phyloP scores from a whole-genome alignment of 1,140 invertebrate genomes.

The Ceratina calcarata region DNA sequence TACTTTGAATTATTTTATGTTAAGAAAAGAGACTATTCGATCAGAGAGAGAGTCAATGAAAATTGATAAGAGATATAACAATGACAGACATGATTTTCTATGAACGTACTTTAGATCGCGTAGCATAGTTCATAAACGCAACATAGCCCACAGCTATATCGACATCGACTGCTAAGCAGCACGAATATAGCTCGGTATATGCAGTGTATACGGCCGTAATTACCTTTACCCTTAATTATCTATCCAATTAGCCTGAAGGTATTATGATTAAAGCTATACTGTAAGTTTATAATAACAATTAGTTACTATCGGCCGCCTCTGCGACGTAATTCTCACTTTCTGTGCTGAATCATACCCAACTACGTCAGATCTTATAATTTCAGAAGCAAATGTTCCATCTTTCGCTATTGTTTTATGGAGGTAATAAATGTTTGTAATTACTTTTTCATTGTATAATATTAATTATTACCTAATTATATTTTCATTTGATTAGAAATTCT shows the following conservation, averaged over 20 bases:
- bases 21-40: too few relatives aligned
- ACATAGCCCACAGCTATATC: conserved; percentile 77
- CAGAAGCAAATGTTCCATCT: conserved; percentile 21
- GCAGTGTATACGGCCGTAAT: conserved; percentile 77
- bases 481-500: too few relatives aligned
- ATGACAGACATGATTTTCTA: conserved; percentile 61
- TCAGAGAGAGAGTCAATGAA: too few relatives aligned
- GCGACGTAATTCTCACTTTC: conserved; percentile 76
- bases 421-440: too few relatives aligned
- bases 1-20: too few relatives aligned
- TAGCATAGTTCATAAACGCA: conserved; percentile 69
- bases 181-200: conserved; percentile 69
- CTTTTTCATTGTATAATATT: too few relatives aligned
- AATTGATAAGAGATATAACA: background rate
- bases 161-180: conserved; percentile 78
- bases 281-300: conserved; percentile 82
- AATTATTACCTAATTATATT: too few relatives aligned
- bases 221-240: conserved; percentile 81
- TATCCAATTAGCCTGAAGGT: conserved; percentile 80
- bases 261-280: conserved; percentile 81
- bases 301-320: conserved; percentile 76
- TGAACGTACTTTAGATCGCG: conserved; percentile 72
- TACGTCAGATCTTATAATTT: conserved; percentile 39
- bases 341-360: conserved; percentile 60
- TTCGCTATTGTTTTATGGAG: background rate